Base-by-base conservation (phyloP, 2,888 invertebrate species). In the Penaeus monodon region DNA sequence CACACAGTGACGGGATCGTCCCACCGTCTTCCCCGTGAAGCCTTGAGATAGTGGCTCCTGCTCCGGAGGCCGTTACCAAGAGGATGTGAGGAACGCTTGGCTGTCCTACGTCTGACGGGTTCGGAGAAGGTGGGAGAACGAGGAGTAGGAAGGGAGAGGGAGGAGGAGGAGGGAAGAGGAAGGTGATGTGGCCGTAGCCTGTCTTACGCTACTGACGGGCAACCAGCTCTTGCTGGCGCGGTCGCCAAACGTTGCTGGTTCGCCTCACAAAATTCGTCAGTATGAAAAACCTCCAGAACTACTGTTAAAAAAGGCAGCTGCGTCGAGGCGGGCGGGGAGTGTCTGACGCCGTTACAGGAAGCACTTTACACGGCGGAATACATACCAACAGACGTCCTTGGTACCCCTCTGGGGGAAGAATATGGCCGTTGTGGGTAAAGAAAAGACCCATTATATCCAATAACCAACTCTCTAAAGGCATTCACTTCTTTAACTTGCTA, bases 311-410 rank as follows among this genome's bases (percentile, higher is more conserved):
- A 77, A 85, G 79, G 27, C 57, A 57, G 68, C 68, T 66, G 78
- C 57, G 49, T 57, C 57, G 64, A n/a, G 78, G n/a, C n/a, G n/a
- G 66, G 78, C 68, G 78, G 27, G 73, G 65, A 65, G 33, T 79
- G 80, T n/a, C 80, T 63, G 65, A 63, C 82, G 57, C 66, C 64
- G 83, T 66, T 70, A 77, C 73, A 78, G 79, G 63, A 87, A 83
- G 83, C 86, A 65, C 76, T 64, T 70, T 79, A 49, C 65, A 64
- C 73, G 82, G 70, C 70, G 83, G 27, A 44, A 77, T 84, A 90
- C 90, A 81, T 90, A 90, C 90, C 90, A 90, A 84, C 90, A 90
- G 70, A 88, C 88, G 84, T 90, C 90, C 90, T 90, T 90, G n/a
- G 88, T 90, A 90, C 85, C 90, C 78, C 88, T 85, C 90, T 90